Percentiles rank a stretch among this genome's conserved stretches.
phyloP scores from a whole-genome alignment of 2,888 invertebrate genomes.

The Prosapia bicincta region DNA sequence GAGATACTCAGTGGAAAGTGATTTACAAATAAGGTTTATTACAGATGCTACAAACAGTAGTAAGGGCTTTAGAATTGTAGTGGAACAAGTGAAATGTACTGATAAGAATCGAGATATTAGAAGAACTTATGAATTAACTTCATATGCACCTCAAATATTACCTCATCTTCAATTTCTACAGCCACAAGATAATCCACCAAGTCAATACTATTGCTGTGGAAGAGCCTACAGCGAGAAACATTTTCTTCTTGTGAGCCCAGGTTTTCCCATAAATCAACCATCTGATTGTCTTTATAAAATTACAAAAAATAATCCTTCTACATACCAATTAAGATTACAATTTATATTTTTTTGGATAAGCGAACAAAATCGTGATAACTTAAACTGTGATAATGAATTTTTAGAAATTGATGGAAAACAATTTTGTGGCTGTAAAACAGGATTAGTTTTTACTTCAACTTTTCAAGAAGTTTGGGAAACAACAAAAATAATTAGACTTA shows the following conservation, averaged over 20 bases:
- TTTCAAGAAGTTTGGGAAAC: constrained; percentile 12
- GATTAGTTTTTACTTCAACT: constrained; percentile 16
- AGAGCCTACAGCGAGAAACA: constrained; percentile 10
- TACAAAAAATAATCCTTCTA: constrained; percentile 8
- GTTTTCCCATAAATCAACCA: constrained; percentile 15
- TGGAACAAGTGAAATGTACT: constrained; percentile 2
- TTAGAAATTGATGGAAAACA: constrained; percentile 22
- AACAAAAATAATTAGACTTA: constrained; percentile 6
- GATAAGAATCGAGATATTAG: neutral
- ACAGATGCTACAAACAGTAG: neutral
- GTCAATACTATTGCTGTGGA: constrained; percentile 12
- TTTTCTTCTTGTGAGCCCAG: constrained; percentile 19
- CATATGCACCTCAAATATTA: neutral
- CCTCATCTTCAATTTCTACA: neutral
- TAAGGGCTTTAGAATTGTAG: constrained; percentile 6
- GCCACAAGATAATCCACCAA: neutral
- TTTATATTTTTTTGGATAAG: constrained; percentile 16
- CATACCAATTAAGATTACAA: constrained; percentile 10
- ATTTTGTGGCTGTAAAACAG: constrained; percentile 25
- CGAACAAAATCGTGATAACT: neutral
- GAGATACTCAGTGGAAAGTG: neutral
- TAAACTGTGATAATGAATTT: constrained; percentile 2
- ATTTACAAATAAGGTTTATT: constrained; percentile 9
- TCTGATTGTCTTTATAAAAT: constrained; percentile 16
- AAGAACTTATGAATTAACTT: neutral